Conservation (phyloP, 2,888 invertebrate species). For the Latrodectus elegans region DNA sequence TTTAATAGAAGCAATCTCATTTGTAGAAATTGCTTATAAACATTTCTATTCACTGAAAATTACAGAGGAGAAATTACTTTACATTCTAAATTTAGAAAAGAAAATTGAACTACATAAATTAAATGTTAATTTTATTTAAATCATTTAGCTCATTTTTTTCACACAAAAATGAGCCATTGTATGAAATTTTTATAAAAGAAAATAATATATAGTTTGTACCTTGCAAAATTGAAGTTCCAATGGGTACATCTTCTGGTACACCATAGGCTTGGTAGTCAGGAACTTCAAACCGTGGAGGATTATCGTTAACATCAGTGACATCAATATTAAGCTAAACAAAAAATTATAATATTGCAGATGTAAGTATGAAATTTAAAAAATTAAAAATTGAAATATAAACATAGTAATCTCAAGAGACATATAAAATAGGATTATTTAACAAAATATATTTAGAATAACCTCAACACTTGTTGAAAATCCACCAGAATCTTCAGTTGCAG, state of each 20-base stretch:
- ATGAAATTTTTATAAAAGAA: background rate
- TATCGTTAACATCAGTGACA: conserved; percentile 97
- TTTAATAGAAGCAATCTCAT: too few relatives aligned
- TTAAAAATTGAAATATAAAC: background rate
- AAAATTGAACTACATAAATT: too few relatives aligned
- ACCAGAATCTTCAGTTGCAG: conserved; percentile 97
- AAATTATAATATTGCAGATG: conserved; percentile 11
- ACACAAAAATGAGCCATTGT: too few relatives aligned
- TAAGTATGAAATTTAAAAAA: background rate
- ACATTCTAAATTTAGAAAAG: background rate
- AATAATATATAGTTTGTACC: conserved; percentile 42
- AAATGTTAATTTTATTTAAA: too few relatives aligned
- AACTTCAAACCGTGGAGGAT: conserved; percentile 95
- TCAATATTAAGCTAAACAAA: conserved; percentile 87
- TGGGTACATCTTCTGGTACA: conserved; percentile 93
- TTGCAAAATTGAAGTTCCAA: conserved; percentile 89
- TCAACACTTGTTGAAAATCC: conserved; percentile 96
- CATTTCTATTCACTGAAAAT: too few relatives aligned
- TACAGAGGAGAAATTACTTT: background rate
- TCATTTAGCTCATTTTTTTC: too few relatives aligned
- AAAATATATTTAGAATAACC: conserved; percentile 72
- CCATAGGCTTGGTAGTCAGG: conserved; percentile 98
- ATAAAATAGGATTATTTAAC: background rate
- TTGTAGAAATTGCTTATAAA: too few relatives aligned
- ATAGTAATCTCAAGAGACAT: background rate